Evolutionary conservation across 2,113 vertebrate species (phyloP).

Genomic region (Thryonomys swinderianus): DNA sequence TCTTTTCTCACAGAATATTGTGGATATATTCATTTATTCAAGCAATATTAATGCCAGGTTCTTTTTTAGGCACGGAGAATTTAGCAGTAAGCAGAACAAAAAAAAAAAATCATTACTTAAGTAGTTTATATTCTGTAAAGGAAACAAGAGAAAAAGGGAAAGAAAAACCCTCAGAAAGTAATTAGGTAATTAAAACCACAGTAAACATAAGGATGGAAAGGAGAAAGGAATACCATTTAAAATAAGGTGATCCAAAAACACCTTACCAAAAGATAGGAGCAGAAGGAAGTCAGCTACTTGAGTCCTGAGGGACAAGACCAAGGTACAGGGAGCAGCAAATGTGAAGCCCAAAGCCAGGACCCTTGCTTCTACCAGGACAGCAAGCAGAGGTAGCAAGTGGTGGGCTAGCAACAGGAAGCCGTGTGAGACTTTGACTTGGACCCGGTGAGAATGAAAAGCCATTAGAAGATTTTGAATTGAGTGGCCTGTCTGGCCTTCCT

Average conservation of each 20-base stretch:
- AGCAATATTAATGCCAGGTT: not conserved
- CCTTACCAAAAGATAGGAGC: constrained; percentile 2
- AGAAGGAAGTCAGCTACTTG: not conserved
- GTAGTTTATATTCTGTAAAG: not conserved
- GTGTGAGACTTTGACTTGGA: not conserved
- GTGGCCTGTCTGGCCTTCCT: not conserved
- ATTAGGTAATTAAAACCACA: not conserved
- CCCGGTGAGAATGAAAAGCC: not conserved
- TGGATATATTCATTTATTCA: not conserved
- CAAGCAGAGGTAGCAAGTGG: not conserved
- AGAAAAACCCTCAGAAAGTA: not conserved
- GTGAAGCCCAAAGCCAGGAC: not conserved
- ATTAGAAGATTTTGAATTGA: not conserved
- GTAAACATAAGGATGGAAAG: constrained; percentile 38
- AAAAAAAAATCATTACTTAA: constrained; percentile 20
- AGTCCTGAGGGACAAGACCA: not conserved
- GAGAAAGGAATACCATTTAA: not conserved
- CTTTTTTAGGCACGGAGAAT: not conserved
- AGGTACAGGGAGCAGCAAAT: not conserved
- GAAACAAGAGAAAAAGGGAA: not conserved
- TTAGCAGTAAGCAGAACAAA: not conserved
- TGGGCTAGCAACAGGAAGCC: not conserved
- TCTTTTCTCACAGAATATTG: constrained; percentile 19
- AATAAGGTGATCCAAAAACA: not conserved
- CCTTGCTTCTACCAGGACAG: not conserved